Conservation (phyloP, 2,797 vertebrate species). For the Pelochelys cantorii region DNA sequence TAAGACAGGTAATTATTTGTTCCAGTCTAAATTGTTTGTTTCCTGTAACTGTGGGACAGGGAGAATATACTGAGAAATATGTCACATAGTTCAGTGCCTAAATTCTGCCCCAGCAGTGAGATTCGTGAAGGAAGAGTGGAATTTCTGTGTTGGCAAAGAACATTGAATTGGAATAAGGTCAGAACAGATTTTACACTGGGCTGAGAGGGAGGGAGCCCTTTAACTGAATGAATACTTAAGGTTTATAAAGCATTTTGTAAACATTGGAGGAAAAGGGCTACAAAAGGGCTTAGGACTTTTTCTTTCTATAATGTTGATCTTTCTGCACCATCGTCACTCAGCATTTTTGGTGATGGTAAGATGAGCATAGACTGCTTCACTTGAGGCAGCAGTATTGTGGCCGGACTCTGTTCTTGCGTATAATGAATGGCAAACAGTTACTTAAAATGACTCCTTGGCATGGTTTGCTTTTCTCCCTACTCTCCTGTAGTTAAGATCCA, state of each 20-base stretch:
- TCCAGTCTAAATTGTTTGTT: conserved; percentile 65
- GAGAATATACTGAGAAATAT: conserved; percentile 51
- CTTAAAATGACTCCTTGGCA: background rate
- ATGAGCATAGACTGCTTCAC: background rate
- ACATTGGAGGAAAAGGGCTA: background rate
- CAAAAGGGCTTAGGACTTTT: background rate
- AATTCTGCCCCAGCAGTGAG: background rate
- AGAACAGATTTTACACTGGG: background rate
- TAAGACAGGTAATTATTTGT: conserved; percentile 74
- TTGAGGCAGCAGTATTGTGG: rapidly evolving
- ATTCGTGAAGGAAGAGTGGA: background rate
- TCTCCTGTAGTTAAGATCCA: background rate
- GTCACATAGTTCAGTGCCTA: conserved; percentile 27
- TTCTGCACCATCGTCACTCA: background rate
- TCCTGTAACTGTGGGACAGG: conserved; percentile 43
- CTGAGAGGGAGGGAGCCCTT: background rate
- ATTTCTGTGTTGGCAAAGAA: background rate
- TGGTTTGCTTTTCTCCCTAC: background rate
- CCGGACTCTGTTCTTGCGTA: background rate
- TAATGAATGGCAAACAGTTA: background rate
- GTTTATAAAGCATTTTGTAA: background rate
- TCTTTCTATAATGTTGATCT: background rate
- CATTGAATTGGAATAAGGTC: background rate
- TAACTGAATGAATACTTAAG: background rate
- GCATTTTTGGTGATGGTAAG: background rate